Evolutionary conservation across 2,113 vertebrate genomes (phyloP).

Genomic region (Oncorhynchus gorbuscha): DNA sequence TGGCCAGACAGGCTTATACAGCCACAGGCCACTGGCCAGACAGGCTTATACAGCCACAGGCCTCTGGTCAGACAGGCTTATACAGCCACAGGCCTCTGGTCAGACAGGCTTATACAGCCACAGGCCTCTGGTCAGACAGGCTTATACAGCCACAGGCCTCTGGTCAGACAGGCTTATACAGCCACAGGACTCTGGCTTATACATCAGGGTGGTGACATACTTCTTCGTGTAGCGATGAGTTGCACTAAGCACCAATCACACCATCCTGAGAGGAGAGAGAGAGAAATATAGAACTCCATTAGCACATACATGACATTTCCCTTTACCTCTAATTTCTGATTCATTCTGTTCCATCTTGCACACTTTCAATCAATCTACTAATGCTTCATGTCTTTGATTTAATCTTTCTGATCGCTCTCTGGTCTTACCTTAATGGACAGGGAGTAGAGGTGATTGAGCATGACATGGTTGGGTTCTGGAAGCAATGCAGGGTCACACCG

Average conservation of each 20-base stretch:
- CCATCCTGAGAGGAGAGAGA: slow-evolving; percentile 78
- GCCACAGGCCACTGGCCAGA: no score
- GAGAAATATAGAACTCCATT: neutral
- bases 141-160: no score
- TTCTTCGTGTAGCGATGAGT: slow-evolving; percentile 98
- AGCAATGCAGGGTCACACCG: slow-evolving; percentile 96
- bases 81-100: no score
- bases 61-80: no score
- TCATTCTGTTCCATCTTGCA: neutral
- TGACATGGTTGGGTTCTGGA: slow-evolving; percentile 95
- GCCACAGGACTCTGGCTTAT: slow-evolving; percentile 47
- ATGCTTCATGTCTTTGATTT: neutral
- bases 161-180: no score
- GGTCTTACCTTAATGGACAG: slow-evolving; percentile 93
- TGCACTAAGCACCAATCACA: slow-evolving; percentile 94
- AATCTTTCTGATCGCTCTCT: neutral
- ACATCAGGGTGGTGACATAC: slow-evolving; percentile 90
- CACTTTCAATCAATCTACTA: neutral
- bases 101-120: no score
- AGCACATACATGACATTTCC: neutral
- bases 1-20: slow-evolving; percentile 72
- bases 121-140: no score
- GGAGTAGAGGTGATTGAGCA: slow-evolving; percentile 97
- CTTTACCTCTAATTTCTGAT: neutral
- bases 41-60: no score